Base-by-base conservation (phyloP, 2,888 invertebrate species). In the Fabriciana adippe region DNA sequence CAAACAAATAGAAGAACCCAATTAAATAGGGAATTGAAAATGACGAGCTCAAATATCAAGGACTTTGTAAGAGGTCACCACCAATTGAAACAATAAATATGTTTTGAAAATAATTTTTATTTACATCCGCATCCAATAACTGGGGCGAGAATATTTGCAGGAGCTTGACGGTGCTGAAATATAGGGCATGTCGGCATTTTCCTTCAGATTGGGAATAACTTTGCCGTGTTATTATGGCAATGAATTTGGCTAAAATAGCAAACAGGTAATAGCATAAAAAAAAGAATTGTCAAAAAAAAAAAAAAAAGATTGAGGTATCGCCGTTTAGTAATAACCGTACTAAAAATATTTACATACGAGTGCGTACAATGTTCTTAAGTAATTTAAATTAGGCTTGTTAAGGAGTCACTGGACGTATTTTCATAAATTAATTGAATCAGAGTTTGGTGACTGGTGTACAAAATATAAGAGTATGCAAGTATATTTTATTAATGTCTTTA, bases 21-120 rank as follows among this genome's bases (percentile, higher is more conserved):
- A 85, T 85, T 85, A 84, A 75, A 75, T 73, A 71, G 68, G 66
- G 74, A 81, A 83, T 84, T 83, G 81, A 80, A 75, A 83, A 74
- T 77, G 76, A 84, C 65, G 59, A 72, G 82, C 78, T 78, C 82
- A 77, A 67, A 74, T 74, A 80, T 83, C 84, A 84, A 84, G 83
- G 83, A 78, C 83, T 68, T 16, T 56, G 63, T 57, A 69, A 59
- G 68, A 68, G 74, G 74, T 76, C 73, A 47, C 41, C 55, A 53
- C 57, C 76, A 75, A 75, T 76, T 77, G 77, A 67, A 68, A 63
- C 70, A 72, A 75, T 74, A 72, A 73, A 75, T 69, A 55, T 73
- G 72, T 70, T 74, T 73, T 70, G 55, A 73, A 73, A 68, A 71
- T 70, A 69, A 54, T 71, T 66, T 72, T 69, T 64, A 45, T 67